Evolutionary conservation across 2,888 invertebrate genomes (phyloP), one percentile per base, ranked within the genome.

Genomic region (Trilocha varians): DNA sequence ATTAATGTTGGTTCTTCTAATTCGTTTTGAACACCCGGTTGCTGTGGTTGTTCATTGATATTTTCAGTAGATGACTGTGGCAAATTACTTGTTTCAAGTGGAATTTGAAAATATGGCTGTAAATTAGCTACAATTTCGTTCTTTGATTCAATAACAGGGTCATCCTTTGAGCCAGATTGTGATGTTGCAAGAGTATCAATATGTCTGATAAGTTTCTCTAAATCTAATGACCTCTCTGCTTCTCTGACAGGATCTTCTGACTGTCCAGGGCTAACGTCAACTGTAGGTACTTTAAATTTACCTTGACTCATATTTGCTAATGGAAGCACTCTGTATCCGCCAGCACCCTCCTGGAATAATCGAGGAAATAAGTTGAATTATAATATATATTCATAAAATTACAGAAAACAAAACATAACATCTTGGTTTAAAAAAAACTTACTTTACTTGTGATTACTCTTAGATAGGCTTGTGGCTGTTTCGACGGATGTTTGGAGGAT

Each of bases 211-310:
- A 84, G 68, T 46, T 73, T 77, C 48, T 84, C 80, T 18, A 85
- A 49, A 36, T 82, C 74, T n/a, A 77, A 59, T 2, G 82, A 78
- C 11, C 79, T 66, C 43, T 83, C 78, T 0, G 79, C 85, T 55
- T 83, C 83, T 38, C 67, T 70, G 2, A 65, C 65, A 0, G 85
- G 76, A 45, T 78, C 62, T 13, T 78, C 77, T 13, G 49, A 57
- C 4, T 32, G 42, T 5, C 40, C 38, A 0, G 71, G 54, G 1
- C 46, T 34, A 0, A 80, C 59, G 1, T 69, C 65, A 9, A 61
- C 51, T 1, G 61, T 53, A 2, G 51, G 43, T 1, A 73, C 57
- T 36, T 64, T 62, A 3, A 57, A 47, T 55, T 76, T 76, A 40
- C 25, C 25, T 25, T 25, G 25, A 11, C 72, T 78, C 16, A 80